A percentile compares a stretch with the other conserved stretches of the same genome.
These are phyloP conservation scores for Nasonia giraulti DNA, from an alignment of 1,140 invertebrate species.

Conservation along the genomic window DNA sequence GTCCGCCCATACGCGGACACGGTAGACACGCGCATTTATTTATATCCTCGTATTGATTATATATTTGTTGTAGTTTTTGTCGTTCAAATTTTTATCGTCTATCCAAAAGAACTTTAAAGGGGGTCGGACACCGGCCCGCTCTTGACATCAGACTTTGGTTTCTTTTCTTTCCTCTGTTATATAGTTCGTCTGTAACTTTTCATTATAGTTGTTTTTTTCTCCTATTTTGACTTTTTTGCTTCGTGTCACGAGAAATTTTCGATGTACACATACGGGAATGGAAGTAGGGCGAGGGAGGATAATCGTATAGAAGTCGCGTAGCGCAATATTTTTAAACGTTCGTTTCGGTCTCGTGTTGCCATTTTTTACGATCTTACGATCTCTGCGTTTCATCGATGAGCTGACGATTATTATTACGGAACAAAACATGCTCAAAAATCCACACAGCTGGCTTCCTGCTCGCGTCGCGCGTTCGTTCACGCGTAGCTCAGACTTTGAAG, in stretches of 20 bases:
- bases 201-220: background rate
- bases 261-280: background rate
- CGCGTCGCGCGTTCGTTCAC: constrained; percentile 7
- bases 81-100: constrained; percentile 53
- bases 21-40: constrained; percentile 42
- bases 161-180: constrained; percentile 27
- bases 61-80: constrained; percentile 55
- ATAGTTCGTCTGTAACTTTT: background rate
- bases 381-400: background rate
- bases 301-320: background rate
- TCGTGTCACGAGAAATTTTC: constrained; percentile 12
- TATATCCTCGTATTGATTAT: constrained; percentile 51
- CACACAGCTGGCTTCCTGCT: background rate
- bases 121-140: constrained; percentile 46
- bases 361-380: constrained; percentile 50
- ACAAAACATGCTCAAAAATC: constrained; percentile 26
- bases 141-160: constrained; percentile 36
- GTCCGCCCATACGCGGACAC: background rate
- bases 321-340: constrained; percentile 33
- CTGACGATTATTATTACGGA: background rate
- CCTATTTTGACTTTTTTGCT: constrained; percentile 49
- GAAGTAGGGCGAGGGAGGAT: background rate
- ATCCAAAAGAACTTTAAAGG: constrained; percentile 43
- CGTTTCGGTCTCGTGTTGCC: constrained; percentile 53
- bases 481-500: background rate